phyloP scores from a whole-genome alignment of 2,888 invertebrate genomes.

The Cepaea hortensis region DNA sequence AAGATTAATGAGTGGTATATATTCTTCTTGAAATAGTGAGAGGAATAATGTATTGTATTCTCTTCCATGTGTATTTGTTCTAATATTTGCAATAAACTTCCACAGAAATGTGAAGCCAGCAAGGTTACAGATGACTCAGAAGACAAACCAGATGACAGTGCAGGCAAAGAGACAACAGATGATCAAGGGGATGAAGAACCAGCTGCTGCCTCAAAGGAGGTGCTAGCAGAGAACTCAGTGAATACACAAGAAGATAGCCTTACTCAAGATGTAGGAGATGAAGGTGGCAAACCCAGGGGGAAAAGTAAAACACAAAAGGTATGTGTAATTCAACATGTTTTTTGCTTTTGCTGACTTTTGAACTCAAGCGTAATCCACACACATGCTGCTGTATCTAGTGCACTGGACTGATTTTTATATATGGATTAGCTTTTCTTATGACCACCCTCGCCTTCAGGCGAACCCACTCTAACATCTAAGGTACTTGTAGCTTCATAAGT shows the following conservation, averaged over 20 bases:
- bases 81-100: not conserved
- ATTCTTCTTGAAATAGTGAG: too few species aligned
- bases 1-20: too few species aligned
- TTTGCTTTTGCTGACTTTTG: too few species aligned
- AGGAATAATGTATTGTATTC: too few species aligned
- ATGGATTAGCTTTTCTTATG: too few species aligned
- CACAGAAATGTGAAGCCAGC: not conserved
- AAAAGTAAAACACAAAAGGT: conserved; percentile 48
- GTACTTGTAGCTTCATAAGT: too few species aligned
- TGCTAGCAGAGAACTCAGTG: not conserved
- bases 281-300: conserved; percentile 23
- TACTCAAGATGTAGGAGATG: conserved; percentile 17
- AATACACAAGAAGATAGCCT: not conserved
- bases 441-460: too few species aligned
- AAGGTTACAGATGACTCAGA: not conserved
- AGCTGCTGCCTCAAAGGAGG: not conserved
- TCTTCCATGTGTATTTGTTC: not conserved
- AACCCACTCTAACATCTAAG: too few species aligned
- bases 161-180: not conserved
- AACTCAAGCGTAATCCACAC: too few species aligned
- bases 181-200: not conserved
- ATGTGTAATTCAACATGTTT: not conserved
- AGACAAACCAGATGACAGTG: not conserved
- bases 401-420: too few species aligned
- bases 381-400: too few species aligned